phyloP scores from a whole-genome alignment of 2,888 invertebrate species.

The Geophilus truncorum region DNA sequence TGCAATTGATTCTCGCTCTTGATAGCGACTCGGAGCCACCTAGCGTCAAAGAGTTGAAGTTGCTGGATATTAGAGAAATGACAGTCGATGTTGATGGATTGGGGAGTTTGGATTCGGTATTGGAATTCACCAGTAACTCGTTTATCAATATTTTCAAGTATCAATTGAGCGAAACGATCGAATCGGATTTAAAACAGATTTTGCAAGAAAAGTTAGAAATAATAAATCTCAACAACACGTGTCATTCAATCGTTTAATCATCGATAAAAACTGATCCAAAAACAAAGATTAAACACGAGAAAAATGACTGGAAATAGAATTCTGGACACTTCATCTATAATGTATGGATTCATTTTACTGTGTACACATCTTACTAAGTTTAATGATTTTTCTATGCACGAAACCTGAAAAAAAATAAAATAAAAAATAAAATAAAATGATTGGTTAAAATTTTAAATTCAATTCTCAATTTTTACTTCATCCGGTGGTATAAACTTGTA shows the following conservation, averaged over 20 bases:
- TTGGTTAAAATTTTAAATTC: background rate
- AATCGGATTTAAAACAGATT: slow-evolving; percentile 13
- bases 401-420: background rate
- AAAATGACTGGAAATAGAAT: background rate
- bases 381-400: background rate
- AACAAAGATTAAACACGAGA: background rate
- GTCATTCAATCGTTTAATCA: background rate
- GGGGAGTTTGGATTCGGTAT: slow-evolving; percentile 75
- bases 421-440: background rate
- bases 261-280: background rate
- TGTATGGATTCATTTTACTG: background rate
- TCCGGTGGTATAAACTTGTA: background rate
- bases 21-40: slow-evolving; percentile 32
- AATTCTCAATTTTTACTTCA: background rate
- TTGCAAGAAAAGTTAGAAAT: slow-evolving; percentile 33
- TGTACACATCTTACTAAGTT: background rate
- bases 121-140: slow-evolving; percentile 74
- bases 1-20: slow-evolving; percentile 13
- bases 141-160: slow-evolving; percentile 78
- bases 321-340: background rate
- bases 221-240: background rate
- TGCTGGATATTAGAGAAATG: slow-evolving; percentile 32
- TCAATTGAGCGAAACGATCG: slow-evolving; percentile 51
- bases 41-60: background rate
- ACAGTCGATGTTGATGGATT: slow-evolving; percentile 59